Base-by-base conservation (phyloP, 2,888 invertebrate genomes). In the Epinotia brunnichana region DNA sequence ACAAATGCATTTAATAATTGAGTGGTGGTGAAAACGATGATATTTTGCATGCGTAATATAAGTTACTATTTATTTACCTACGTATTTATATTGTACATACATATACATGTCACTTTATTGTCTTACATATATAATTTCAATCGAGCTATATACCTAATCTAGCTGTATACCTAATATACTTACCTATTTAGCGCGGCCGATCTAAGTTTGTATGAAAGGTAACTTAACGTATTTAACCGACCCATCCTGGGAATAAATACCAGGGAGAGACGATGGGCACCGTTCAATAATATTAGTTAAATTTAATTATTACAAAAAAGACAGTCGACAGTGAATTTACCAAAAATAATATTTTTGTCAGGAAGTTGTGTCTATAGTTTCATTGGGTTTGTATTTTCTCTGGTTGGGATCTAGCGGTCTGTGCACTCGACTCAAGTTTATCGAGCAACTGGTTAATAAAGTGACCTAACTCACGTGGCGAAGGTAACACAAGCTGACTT, bases 1-100 rank as follows among this genome's bases (percentile, higher is more conserved):
- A 62, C 62, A 69, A 62, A 73, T 73, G 63, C 68, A 62, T 51
- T 68, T 57, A 64, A 39, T 24, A 39, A 59, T 51, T 64, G 39
- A 48, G 63, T 64, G 62, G 68, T 62, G 57, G 39, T 41, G 56
- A 57, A 48, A 15, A 48, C n/a, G 35, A 39, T 68, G 24, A 59
- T 57, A 62, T 67, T 41, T 10, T 66, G 74, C 69, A 74, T 63
- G 57, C 54, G 21, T 53, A 48, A 64, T 35, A 64, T 24, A 39
- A 29, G 29, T 44, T 3, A n/a, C 24, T 70, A 59, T 41, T 64
- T 59, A 71, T 54, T 56, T 57, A 64, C 29, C n/a, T 66, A 64
- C 29, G 19, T 66, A 62, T 62, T 56, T 48, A 39, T 67, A 67
- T 61, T 71, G 61, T 68, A 67, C 60, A 67, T 60, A 67, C 13